Evolutionary conservation across 1,140 invertebrate genomes (phyloP).

Genomic region (Trachelipus rathkii): DNA sequence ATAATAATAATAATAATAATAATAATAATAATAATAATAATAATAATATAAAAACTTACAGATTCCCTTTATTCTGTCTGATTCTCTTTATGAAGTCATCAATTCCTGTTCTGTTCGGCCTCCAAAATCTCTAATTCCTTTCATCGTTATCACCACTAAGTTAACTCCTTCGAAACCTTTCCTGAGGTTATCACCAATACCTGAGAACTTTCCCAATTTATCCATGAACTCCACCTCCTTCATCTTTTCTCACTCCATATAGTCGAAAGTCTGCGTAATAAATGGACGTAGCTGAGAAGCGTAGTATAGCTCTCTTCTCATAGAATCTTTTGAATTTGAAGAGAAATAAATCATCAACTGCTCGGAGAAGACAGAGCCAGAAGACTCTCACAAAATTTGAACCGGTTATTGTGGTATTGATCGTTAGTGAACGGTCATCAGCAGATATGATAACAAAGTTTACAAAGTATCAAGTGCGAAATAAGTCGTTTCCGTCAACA

Average conservation of each 20-base stretch:
- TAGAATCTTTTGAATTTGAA: background rate
- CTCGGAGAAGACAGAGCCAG: background rate
- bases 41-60: background rate
- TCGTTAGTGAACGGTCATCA: too few relatives aligned
- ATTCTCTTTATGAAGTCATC: background rate
- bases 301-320: background rate
- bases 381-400: too few relatives aligned
- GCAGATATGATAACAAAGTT: too few relatives aligned
- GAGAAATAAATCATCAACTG: background rate
- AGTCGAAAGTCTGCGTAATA: background rate
- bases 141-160: background rate
- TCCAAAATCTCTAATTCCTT: background rate
- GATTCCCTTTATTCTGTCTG: background rate
- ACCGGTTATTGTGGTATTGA: too few relatives aligned
- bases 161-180: too few relatives aligned
- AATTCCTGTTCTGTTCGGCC: background rate
- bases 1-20: too few relatives aligned
- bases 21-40: too few relatives aligned
- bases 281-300: background rate
- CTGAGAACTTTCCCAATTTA: background rate
- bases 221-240: background rate
- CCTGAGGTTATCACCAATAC: background rate
- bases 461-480: too few relatives aligned
- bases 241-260: background rate
- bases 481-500: too few relatives aligned